Conservation (phyloP, 1,140 invertebrate genomes). For the Euura saliciscinereae region DNA sequence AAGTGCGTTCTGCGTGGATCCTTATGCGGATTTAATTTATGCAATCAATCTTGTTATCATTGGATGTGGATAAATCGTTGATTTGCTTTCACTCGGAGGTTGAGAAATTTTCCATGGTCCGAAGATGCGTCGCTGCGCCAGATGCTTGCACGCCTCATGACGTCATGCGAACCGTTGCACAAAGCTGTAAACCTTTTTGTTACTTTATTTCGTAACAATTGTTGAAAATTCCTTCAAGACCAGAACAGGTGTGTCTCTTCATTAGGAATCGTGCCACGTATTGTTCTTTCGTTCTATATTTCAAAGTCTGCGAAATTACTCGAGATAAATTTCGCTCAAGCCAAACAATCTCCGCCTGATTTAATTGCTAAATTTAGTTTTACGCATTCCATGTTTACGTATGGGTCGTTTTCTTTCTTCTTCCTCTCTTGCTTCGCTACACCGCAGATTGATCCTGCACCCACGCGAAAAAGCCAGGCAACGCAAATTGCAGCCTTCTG, state of each 20-base stretch:
- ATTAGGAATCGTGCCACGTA: not conserved
- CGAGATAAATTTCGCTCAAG: not conserved
- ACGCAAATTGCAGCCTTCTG: too few relatives aligned
- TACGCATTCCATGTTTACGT: not conserved
- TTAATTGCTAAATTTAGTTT: not conserved
- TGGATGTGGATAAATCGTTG: not conserved
- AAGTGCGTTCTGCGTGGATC: too few relatives aligned
- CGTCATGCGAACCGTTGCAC: not conserved
- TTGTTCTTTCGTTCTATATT: not conserved
- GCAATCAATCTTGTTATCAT: not conserved
- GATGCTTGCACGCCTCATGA: slow-evolving; percentile 3
- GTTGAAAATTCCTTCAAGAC: not conserved
- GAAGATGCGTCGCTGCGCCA: not conserved
- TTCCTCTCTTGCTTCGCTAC: too few relatives aligned
- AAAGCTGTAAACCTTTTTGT: not conserved
- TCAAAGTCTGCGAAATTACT: not conserved
- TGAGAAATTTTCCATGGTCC: not conserved
- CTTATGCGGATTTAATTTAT: too few relatives aligned
- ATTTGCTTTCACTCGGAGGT: not conserved
- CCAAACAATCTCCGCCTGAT: not conserved
- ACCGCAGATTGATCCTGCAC: not conserved
- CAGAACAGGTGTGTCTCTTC: not conserved
- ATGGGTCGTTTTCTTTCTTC: not conserved
- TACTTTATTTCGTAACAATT: not conserved
- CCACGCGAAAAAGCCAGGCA: not conserved